Base-by-base conservation (phyloP, 2,113 vertebrate species). In the Peucedramus taeniatus region DNA sequence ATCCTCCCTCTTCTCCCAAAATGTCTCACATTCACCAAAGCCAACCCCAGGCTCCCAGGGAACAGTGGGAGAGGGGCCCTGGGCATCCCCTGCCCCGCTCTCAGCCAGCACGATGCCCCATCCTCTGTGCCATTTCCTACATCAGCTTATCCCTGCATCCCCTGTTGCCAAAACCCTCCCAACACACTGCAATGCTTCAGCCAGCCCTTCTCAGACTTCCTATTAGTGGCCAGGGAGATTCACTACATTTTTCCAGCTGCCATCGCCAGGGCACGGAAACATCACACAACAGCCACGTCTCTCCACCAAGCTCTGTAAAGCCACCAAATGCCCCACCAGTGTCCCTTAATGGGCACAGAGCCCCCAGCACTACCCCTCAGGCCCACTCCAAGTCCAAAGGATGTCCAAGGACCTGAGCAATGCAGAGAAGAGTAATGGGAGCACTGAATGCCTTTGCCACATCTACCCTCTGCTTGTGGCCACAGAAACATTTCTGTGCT, bases 1-100 rank as follows among this genome's bases (percentile, higher is more conserved):
- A 95, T 95, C 88, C 92, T 91, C 68, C 59, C 49, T 59, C 74
- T 82, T 83, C 89, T 82, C 80, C 78, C 45, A 47, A 69, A 91
- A 87, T 5, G 63, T 40, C 69, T 87, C 26, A 4, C 0, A 0
- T 66, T 75, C 27, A 3, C 87, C 53, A 84, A 92, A 93, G 80
- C 65, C 80, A 90, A 20, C 30, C 19, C 61, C 3, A 10, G 33
- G 39, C 31, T 91, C 37, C 26, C 33, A 3, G 0, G 21, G 40
- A 44, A 23, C 26, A 47, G 28, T 12, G 54, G 44, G 28, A 92
- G 40, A 89, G 35, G 45, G 26, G 28, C 18, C 14, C 39, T 54
- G 71, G 56, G 18, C n/a, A 37, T 10, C 30, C 37, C 13, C 42
- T 83, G 13, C 37, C 28, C 39, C 50, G 33, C 18, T 63, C n/a